phyloP scores from a whole-genome alignment of 2,113 vertebrate genomes.

The Tetraodon nigroviridis region DNA sequence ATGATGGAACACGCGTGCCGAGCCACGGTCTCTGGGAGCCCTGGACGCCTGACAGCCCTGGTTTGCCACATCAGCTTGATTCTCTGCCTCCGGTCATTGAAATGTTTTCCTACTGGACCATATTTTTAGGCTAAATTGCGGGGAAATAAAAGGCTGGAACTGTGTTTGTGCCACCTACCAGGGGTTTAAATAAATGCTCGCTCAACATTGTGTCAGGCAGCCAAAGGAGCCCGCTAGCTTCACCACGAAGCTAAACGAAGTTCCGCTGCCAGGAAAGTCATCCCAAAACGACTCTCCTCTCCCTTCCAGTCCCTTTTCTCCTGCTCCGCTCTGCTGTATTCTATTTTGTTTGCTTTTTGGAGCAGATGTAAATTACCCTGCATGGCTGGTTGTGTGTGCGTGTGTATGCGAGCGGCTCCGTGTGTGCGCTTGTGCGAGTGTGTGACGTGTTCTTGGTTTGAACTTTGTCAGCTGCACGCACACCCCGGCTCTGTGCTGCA shows the following conservation, averaged over 20 bases:
- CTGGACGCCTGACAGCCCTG: slow-evolving; percentile 1
- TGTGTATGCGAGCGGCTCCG: slow-evolving; percentile 16
- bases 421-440: slow-evolving; percentile 25
- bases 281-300: not conserved
- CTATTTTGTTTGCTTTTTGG: slow-evolving; percentile 65
- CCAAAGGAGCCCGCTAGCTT: too few relatives aligned
- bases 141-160: slow-evolving; percentile 3
- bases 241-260: too few relatives aligned
- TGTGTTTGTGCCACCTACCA: too few relatives aligned
- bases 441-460: slow-evolving; percentile 57
- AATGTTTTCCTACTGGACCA: slow-evolving; percentile 22
- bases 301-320: slow-evolving; percentile 8
- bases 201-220: too few relatives aligned
- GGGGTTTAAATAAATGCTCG: too few relatives aligned
- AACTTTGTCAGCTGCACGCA: slow-evolving; percentile 63
- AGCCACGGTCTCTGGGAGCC: slow-evolving; percentile 2
- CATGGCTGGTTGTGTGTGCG: slow-evolving; percentile 56
- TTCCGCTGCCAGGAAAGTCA: slow-evolving; percentile 14
- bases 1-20: not conserved
- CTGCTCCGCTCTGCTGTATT: slow-evolving; percentile 28
- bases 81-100: slow-evolving; percentile 13
- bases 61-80: slow-evolving; percentile 8
- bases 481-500: slow-evolving; percentile 55
- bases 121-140: slow-evolving; percentile 11
- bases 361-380: slow-evolving; percentile 64